Conservation (phyloP, 64 coral and sea anemone genomes). For the Hydrozoanthus tunicans region DNA sequence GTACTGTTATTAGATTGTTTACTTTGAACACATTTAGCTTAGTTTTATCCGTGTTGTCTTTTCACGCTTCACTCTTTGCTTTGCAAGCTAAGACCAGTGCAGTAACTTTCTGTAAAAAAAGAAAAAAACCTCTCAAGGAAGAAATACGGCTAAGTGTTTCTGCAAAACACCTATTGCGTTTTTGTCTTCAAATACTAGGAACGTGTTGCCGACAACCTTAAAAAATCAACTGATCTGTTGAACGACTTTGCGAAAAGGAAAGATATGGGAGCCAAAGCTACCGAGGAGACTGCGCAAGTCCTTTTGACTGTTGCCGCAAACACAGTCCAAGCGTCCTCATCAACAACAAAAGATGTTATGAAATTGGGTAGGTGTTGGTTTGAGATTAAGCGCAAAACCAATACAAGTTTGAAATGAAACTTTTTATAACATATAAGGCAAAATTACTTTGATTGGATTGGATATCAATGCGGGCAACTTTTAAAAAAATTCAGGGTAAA, state of each 20-base stretch:
- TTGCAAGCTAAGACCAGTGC: not conserved
- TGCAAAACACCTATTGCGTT: not conserved
- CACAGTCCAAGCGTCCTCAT: conserved; percentile 25
- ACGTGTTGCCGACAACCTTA: not conserved
- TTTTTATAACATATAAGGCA: no score
- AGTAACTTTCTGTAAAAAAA: not conserved
- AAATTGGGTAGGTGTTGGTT: not conserved
- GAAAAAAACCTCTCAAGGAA: not conserved
- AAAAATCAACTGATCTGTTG: conserved; percentile 22
- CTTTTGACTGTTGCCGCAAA: conserved; percentile 22
- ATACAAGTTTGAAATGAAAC: no score
- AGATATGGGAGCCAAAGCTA: not conserved
- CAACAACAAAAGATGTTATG: conserved; percentile 26
- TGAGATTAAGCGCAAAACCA: no score
- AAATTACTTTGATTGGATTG: no score
- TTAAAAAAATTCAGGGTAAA: no score
- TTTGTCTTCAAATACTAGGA: not conserved
- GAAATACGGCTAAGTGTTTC: not conserved
- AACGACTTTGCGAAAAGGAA: conserved; percentile 6
- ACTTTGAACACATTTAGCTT: not conserved
- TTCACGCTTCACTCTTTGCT: not conserved
- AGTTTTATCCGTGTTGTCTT: not conserved
- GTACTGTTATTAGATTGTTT: not conserved
- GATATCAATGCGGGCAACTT: no score
- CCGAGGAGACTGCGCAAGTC: conserved; percentile 38